A percentile compares a stretch with the other conserved stretches of the same genome.
These are phyloP conservation scores for Formica selysi DNA, from an alignment of 1,140 invertebrate species.

Conservation along the genomic window DNA sequence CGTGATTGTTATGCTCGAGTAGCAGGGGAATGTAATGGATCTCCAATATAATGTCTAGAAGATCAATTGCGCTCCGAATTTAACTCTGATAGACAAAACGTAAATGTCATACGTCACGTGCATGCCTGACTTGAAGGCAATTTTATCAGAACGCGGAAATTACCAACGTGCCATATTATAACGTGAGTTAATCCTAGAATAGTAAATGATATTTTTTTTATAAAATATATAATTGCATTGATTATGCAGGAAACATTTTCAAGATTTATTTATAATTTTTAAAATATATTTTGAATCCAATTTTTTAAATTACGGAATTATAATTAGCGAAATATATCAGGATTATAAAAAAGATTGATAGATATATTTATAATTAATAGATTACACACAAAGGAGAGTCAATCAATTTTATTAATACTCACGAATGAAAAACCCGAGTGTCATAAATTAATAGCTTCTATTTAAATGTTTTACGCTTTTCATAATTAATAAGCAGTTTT, in stretches of 20 bases:
- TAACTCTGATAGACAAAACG: constrained; percentile 44
- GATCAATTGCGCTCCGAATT: constrained; percentile 37
- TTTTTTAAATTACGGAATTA: not conserved
- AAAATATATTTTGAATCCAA: not conserved
- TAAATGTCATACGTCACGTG: constrained; percentile 38
- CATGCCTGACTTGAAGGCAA: constrained; percentile 25
- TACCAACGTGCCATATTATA: not conserved
- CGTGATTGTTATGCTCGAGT: constrained; percentile 30
- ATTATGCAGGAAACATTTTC: not conserved
- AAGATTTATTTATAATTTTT: not conserved
- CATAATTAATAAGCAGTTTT: not conserved
- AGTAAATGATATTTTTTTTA: not conserved
- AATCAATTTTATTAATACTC: not conserved
- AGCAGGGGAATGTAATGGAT: not conserved
- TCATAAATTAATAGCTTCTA: not conserved
- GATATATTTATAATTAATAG: not conserved
- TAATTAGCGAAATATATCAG: not conserved
- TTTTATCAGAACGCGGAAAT: constrained; percentile 20
- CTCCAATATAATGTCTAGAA: not conserved
- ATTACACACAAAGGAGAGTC: not conserved
- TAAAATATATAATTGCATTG: not conserved
- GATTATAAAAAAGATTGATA: not conserved
- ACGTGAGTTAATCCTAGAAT: constrained; percentile 7
- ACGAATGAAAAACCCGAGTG: not conserved
- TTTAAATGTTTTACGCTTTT: not conserved